These are phyloP conservation scores for Podarcis siculus DNA, from an alignment of 2,797 vertebrate genomes.

Conservation along the genomic window DNA sequence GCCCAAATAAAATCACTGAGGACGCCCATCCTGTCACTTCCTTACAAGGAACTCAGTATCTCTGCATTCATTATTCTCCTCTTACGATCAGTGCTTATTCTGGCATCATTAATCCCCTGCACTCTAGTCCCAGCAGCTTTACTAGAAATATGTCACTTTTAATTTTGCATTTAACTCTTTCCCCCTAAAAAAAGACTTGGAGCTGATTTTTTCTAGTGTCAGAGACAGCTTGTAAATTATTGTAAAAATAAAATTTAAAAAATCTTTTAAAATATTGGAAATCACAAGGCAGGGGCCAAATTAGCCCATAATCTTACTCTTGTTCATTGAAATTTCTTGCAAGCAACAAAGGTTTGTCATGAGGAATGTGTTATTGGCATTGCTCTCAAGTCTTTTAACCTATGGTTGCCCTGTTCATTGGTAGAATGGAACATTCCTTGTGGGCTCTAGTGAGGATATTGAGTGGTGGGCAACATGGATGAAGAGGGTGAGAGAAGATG, in stretches of 20 bases:
- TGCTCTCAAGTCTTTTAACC: background rate
- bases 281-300: background rate
- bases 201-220: background rate
- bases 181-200: background rate
- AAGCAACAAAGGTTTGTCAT: background rate
- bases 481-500: background rate
- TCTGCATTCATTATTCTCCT: background rate
- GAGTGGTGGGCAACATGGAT: too few relatives aligned
- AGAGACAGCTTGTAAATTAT: slow-evolving; percentile 1
- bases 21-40: background rate
- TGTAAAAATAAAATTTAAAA: background rate
- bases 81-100: background rate
- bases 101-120: slow-evolving; percentile 3
- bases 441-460: background rate
- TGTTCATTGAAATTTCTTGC: background rate
- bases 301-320: background rate
- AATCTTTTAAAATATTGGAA: background rate
- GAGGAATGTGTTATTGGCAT: background rate
- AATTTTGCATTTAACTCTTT: slow-evolving; percentile 18
- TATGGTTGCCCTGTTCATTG: background rate
- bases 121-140: background rate
- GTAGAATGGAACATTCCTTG: background rate
- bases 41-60: background rate
- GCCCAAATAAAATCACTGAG: background rate
- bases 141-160: background rate